Percentiles rank a stretch among this genome's conserved stretches.
Evolutionary conservation across 2,888 invertebrate genomes (phyloP).

Genomic region (Amphipoea oculea): DNA sequence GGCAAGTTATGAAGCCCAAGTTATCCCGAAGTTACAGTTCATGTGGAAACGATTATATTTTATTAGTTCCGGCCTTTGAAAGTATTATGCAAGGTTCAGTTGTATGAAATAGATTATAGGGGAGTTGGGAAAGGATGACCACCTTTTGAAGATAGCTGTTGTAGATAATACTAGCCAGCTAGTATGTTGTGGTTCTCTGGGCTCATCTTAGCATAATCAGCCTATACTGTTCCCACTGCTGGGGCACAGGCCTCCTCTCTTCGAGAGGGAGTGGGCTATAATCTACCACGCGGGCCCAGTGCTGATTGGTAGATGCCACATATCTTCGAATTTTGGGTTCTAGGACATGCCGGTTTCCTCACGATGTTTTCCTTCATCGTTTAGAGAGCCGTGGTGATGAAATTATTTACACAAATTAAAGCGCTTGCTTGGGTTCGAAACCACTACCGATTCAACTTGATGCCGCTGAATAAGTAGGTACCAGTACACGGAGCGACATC

Average conservation of each 20-base stretch:
- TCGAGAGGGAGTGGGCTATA: no score
- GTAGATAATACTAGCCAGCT: not conserved
- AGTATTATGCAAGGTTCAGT: constrained; percentile 52
- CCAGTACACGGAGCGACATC: not conserved
- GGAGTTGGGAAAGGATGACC: constrained; percentile 3
- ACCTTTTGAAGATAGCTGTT: constrained; percentile 13
- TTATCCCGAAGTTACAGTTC: constrained; percentile 61
- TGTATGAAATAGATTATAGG: constrained; percentile 33
- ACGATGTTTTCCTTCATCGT: not conserved
- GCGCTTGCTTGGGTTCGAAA: no score
- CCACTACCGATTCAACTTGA: not conserved
- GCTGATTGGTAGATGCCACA: no score
- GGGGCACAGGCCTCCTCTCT: no score
- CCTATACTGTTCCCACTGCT: no score
- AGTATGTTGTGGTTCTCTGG: not conserved
- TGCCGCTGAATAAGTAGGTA: not conserved
- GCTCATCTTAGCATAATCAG: no score
- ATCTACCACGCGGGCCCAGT: no score
- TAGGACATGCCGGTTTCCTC: no score
- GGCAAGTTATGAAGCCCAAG: constrained; percentile 55
- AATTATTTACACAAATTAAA: not conserved
- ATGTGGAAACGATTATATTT: constrained; percentile 70
- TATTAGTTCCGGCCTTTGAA: constrained; percentile 65
- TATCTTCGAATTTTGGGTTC: no score
- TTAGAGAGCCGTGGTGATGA: not conserved